Conservation (phyloP, 2,888 invertebrate genomes). For the Mythimna pallens region DNA sequence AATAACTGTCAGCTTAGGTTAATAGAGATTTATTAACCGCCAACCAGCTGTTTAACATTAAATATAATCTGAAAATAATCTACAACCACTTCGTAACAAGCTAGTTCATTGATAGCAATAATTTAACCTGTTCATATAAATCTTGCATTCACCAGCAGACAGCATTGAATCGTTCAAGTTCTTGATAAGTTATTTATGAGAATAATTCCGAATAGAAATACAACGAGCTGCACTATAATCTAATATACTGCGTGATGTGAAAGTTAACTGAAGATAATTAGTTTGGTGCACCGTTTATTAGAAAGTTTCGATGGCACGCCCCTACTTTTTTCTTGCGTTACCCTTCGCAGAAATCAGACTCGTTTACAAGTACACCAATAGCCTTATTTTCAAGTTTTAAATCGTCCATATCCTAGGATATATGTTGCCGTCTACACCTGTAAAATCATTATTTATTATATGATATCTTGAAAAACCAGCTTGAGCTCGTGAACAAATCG, state of each 20-base stretch:
- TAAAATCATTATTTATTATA: slow-evolving; percentile 15
- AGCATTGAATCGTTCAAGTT: slow-evolving; percentile 9
- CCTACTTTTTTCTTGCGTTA: slow-evolving; percentile 6
- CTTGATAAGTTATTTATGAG: slow-evolving; percentile 32
- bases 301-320: slow-evolving; percentile 39
- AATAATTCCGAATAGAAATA: slow-evolving; percentile 26
- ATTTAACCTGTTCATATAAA: slow-evolving; percentile 20
- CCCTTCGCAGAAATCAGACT: slow-evolving; percentile 8
- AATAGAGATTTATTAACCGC: slow-evolving; percentile 15
- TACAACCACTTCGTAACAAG: background rate
- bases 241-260: slow-evolving; percentile 31
- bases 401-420: background rate
- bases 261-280: slow-evolving; percentile 37
- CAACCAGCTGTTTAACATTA: background rate
- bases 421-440: background rate
- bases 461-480: slow-evolving; percentile 12
- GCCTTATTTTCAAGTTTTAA: background rate
- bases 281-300: slow-evolving; percentile 28
- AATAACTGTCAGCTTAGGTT: slow-evolving; percentile 16
- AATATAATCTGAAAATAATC: background rate
- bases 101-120: slow-evolving; percentile 16
- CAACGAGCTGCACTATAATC: slow-evolving; percentile 24
- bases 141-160: slow-evolving; percentile 33
- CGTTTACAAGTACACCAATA: slow-evolving; percentile 8
- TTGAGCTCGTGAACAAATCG: slow-evolving; percentile 27